Evolutionary conservation across 2,113 vertebrate genomes (phyloP).

Genomic region (Equus quagga): DNA sequence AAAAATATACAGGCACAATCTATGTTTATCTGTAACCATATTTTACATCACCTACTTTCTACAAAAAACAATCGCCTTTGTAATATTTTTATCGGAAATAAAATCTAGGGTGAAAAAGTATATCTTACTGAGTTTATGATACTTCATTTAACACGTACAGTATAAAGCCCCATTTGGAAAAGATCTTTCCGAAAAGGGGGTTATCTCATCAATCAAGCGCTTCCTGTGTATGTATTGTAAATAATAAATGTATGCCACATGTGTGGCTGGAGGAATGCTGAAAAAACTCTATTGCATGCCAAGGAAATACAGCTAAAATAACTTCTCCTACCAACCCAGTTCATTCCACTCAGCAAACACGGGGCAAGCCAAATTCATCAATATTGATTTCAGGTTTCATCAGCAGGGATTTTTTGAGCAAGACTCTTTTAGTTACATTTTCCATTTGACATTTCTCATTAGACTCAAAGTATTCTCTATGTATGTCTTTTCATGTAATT

Average conservation of each 20-base stretch:
- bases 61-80: slow-evolving; percentile 34
- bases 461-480: slow-evolving; percentile 36
- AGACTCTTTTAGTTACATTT: slow-evolving; percentile 61
- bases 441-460: slow-evolving; percentile 74
- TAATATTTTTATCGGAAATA: slow-evolving; percentile 67
- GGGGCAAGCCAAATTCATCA: slow-evolving; percentile 69
- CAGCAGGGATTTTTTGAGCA: slow-evolving; percentile 66
- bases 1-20: slow-evolving; percentile 8
- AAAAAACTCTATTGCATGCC: slow-evolving; percentile 38
- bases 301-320: slow-evolving; percentile 52
- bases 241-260: slow-evolving; percentile 78
- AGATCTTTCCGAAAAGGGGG: slow-evolving; percentile 64
- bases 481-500: slow-evolving; percentile 19
- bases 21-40: slow-evolving; percentile 16
- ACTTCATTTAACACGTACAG: slow-evolving; percentile 51
- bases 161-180: slow-evolving; percentile 74
- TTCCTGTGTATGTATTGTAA: slow-evolving; percentile 72
- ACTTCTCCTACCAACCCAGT: slow-evolving; percentile 47
- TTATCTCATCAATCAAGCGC: slow-evolving; percentile 74
- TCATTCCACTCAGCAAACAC: slow-evolving; percentile 56
- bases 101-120: slow-evolving; percentile 32
- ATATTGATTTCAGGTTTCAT: slow-evolving; percentile 67
- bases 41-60: not conserved
- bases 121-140: slow-evolving; percentile 58
- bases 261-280: slow-evolving; percentile 62